Conservation (phyloP, 2,888 invertebrate species). For the Papilio gigon region DNA sequence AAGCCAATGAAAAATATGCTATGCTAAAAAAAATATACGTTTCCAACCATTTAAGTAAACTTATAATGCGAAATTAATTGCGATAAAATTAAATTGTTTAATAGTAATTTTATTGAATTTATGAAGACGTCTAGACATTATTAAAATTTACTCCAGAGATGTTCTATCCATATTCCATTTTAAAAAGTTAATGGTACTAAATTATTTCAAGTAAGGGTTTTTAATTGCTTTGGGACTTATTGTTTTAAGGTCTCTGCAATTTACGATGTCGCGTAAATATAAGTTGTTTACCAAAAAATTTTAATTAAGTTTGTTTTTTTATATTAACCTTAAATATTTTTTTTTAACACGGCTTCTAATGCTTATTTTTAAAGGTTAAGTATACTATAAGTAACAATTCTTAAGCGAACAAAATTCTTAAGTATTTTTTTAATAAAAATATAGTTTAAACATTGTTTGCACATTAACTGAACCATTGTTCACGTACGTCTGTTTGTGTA, state of each 20-base stretch:
- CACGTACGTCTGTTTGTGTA: too few species aligned
- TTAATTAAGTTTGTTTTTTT: slow-evolving; percentile 2
- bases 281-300: slow-evolving; percentile 17
- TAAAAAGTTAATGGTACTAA: slow-evolving; percentile 25
- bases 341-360: neutral
- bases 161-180: slow-evolving; percentile 12
- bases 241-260: slow-evolving; percentile 22
- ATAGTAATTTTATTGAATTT: slow-evolving; percentile 22
- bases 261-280: slow-evolving; percentile 23
- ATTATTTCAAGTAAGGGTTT: slow-evolving; percentile 11
- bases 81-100: neutral
- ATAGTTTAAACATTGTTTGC: too few species aligned
- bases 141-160: slow-evolving; percentile 28
- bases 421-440: too few species aligned
- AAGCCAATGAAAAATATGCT: neutral
- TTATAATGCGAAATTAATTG: slow-evolving; percentile 7
- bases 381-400: too few species aligned
- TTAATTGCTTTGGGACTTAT: slow-evolving; percentile 30
- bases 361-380: too few species aligned
- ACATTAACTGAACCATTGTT: too few species aligned
- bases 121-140: slow-evolving; percentile 38
- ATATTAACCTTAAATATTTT: neutral
- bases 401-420: too few species aligned
- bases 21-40: neutral
- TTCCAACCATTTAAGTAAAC: neutral